Evolutionary conservation across 2,113 vertebrate genomes (phyloP), one percentile per base, ranked within the genome.

Genomic region (Ardeotis arabs): DNA sequence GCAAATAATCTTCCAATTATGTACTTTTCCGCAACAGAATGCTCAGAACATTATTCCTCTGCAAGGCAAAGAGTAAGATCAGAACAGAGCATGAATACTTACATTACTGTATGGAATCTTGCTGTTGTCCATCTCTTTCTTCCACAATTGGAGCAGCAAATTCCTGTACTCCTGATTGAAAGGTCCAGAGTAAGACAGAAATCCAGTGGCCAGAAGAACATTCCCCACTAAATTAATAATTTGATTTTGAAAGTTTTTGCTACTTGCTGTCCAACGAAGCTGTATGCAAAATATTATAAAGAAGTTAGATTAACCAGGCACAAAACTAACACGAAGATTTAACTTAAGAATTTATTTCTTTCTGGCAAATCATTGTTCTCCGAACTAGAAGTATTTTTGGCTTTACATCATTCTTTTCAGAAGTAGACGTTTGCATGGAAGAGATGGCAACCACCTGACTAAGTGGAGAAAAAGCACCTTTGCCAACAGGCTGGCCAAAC

Each of bases 121-220:
- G 28, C 87, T 91, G 49, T 79, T 91, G 87, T 97, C 96, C 98
- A 99, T 98, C 89, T 98, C 98, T n/a, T 85, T 97, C 93, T 97
- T 98, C 99, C 98, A 99, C 84, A 97, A 84, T 2, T 97, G 94
- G 45, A 99, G 96, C 53, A 99, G 96, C 59, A 98, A 92, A 95
- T 97, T 97, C 53, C 99, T 98, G 87, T 98, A 99, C 84, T 99
- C 98, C 94, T 99, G 98, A 97, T 99, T 99, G 81, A 99, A 99
- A 69, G 98, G 98, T 10, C 98, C 98, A 62, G 98, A 97, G 4
- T 99, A 99, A 41, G 98, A 99, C 52, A 99, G 98, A 97, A 99
- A 99, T 90, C 98, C 98, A 4, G 98, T 98, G 37, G 98, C 97
- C 89, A 99, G 95, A 56, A 99, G 98, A 58, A 99, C 98, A 80